Conservation (phyloP, 1,140 invertebrate genomes). For the Tigriopus japonicus region DNA sequence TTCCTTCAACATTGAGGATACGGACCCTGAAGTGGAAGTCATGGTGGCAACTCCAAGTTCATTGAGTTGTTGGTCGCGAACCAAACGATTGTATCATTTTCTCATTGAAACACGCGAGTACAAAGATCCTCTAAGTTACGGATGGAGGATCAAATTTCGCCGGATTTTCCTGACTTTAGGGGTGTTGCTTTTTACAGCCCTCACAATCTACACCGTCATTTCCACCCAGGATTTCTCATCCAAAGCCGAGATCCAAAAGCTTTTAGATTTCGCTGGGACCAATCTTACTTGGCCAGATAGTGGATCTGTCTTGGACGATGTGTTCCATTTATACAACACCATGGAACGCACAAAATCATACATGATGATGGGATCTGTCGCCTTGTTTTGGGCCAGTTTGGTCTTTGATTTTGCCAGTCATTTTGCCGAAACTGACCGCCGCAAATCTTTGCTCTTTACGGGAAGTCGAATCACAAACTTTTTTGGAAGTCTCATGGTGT, state of each 20-base stretch:
- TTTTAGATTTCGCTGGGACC: conserved; percentile 6
- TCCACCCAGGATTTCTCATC: conserved; percentile 5
- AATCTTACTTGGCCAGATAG: conserved; percentile 9
- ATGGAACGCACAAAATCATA: not conserved
- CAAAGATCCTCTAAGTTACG: not conserved
- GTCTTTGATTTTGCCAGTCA: conserved; percentile 2
- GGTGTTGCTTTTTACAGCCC: not conserved
- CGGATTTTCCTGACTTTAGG: conserved; percentile 1
- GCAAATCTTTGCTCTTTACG: not conserved
- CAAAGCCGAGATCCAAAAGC: conserved; percentile 3
- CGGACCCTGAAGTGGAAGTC: not conserved
- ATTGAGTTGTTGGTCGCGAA: not conserved
- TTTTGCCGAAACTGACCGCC: not conserved
- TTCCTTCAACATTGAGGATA: not conserved
- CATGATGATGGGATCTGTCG: not conserved
- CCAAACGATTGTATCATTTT: not conserved
- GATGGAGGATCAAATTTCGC: conserved; percentile 9
- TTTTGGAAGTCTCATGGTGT: not conserved
- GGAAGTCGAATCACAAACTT: conserved; percentile 1
- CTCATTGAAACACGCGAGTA: conserved; percentile 1
- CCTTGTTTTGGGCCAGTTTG: not conserved
- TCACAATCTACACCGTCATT: not conserved
- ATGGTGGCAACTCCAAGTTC: not conserved
- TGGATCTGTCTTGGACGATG: conserved; percentile 1
- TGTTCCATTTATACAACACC: conserved; percentile 4